phyloP scores from a whole-genome alignment of 2,113 vertebrate genomes.

The Tretioscincus oriximinensis region DNA sequence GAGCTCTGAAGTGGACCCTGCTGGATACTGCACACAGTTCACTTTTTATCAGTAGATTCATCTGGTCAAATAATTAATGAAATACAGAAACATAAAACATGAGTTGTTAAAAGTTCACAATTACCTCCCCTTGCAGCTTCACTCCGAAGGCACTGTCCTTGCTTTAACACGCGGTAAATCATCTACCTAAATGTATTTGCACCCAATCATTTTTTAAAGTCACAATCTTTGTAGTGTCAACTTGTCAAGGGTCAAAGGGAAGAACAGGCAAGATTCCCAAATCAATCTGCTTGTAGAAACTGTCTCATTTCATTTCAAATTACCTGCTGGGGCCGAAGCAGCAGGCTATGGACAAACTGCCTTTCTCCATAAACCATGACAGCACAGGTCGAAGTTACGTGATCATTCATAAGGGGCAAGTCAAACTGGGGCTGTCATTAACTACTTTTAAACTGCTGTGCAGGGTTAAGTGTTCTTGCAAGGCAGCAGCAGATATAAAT shows the following conservation, averaged over 20 bases:
- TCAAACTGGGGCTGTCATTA: conserved; percentile 80
- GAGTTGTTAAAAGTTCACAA: conserved; percentile 70
- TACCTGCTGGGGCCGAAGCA: conserved; percentile 79
- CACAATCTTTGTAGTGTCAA: conserved; percentile 86
- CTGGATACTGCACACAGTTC: conserved; percentile 14
- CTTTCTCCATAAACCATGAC: conserved; percentile 86
- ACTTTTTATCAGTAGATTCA: conserved; percentile 50
- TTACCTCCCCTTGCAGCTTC: conserved; percentile 63
- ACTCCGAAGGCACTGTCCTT: conserved; percentile 69
- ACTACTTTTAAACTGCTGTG: conserved; percentile 87
- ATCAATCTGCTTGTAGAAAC: conserved; percentile 92
- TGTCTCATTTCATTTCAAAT: conserved; percentile 89
- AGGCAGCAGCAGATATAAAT: conserved; percentile 87
- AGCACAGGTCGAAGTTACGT: conserved; percentile 80
- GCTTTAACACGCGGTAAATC: conserved; percentile 85
- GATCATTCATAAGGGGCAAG: conserved; percentile 84
- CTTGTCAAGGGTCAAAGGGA: conserved; percentile 89
- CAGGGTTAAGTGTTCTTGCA: conserved; percentile 83
- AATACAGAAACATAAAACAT: conserved; percentile 66
- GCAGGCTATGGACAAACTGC: conserved; percentile 80
- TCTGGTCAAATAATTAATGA: conserved; percentile 71
- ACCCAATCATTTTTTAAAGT: conserved; percentile 88
- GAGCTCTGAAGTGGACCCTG: conserved; percentile 22
- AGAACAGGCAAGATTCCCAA: conserved; percentile 84
- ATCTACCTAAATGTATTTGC: conserved; percentile 83